Conservation (phyloP, 2,113 vertebrate species). For the Pardalotus punctatus region DNA sequence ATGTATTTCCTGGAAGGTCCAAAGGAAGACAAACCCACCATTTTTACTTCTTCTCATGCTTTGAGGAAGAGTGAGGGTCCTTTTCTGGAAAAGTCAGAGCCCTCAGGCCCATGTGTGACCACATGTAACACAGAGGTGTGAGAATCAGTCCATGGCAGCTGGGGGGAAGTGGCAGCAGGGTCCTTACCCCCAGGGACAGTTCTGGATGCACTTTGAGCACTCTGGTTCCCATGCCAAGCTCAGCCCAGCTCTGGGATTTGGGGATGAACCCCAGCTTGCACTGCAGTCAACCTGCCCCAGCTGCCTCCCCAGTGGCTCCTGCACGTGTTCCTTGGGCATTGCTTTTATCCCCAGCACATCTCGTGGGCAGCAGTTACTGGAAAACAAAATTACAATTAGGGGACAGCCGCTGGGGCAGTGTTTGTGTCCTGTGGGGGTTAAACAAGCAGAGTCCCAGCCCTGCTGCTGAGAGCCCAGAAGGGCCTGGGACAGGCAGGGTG, state of each 20-base stretch:
- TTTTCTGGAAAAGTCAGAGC: not conserved
- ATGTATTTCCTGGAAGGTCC: not conserved
- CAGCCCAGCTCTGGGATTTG: not conserved
- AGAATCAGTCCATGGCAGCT: not conserved
- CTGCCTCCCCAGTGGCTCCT: not conserved
- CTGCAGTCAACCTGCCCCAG: not conserved
- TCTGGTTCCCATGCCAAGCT: not conserved
- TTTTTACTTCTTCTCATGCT: not conserved
- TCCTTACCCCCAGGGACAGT: not conserved
- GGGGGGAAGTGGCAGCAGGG: not conserved
- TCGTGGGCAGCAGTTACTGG: not conserved
- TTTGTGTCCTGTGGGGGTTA: not conserved
- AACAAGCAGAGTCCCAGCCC: not conserved
- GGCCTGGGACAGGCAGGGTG: not conserved
- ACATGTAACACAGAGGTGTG: not conserved
- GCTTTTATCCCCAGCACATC: not conserved
- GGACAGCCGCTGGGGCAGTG: not conserved
- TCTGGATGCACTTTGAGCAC: not conserved
- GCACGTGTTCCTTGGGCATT: rapidly evolving
- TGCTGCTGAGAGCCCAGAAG: not conserved
- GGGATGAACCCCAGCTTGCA: not conserved
- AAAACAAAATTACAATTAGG: not conserved
- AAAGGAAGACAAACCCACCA: not conserved
- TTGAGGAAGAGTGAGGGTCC: not conserved
- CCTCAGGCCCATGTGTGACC: not conserved